Percentiles rank a stretch among this genome's conserved stretches.
Evolutionary conservation across 2,888 invertebrate species (phyloP).

Genomic region (Gortyna flavago): DNA sequence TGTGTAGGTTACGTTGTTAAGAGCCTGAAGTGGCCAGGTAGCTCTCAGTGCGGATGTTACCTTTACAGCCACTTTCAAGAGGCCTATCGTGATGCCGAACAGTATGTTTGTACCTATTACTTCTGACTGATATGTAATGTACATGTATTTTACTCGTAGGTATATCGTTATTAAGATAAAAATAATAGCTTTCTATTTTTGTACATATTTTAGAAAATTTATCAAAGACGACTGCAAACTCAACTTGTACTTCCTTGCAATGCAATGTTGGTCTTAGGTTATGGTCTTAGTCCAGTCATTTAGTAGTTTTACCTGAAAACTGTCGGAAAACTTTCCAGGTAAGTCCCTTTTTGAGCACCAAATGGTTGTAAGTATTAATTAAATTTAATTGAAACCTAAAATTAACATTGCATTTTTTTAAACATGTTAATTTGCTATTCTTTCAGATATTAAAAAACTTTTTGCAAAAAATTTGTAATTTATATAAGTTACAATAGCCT

Average conservation of each 20-base stretch:
- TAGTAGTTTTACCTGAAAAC: not conserved
- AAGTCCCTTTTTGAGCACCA: not conserved
- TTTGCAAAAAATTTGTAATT: too few species aligned
- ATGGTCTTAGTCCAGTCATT: not conserved
- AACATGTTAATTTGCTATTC: not conserved
- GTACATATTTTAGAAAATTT: not conserved
- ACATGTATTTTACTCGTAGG: not conserved
- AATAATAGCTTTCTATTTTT: not conserved
- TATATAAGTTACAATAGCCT: too few species aligned
- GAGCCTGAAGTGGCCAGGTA: constrained; percentile 25
- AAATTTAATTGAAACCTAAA: not conserved
- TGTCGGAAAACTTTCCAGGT: not conserved
- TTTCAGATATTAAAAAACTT: not conserved
- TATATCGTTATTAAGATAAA: too few species aligned
- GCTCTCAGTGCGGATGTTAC: constrained; percentile 37
- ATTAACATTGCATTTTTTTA: not conserved
- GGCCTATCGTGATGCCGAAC: not conserved
- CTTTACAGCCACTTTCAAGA: constrained; percentile 23
- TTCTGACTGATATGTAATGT: not conserved
- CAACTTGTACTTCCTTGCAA: not conserved
- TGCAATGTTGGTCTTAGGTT: not conserved
- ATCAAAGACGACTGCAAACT: not conserved
- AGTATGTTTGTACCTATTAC: constrained; percentile 8
- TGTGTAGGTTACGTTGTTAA: constrained; percentile 34
- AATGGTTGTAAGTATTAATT: not conserved